Conservation (phyloP, 2,113 vertebrate genomes). For the Irena cyanogastra region DNA sequence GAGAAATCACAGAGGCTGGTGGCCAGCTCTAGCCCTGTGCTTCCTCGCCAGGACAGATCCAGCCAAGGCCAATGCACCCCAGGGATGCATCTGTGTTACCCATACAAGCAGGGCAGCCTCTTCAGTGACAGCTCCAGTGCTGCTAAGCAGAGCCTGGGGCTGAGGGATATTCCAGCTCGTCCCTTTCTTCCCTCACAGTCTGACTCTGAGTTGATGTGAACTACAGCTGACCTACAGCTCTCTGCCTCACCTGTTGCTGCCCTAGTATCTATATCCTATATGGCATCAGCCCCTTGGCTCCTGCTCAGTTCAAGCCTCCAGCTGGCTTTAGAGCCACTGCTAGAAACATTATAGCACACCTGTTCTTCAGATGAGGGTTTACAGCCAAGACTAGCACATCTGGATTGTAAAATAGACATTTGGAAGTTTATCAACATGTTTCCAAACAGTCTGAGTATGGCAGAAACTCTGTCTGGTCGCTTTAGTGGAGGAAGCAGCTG, state of each 20-base stretch:
- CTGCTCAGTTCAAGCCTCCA: conserved; percentile 59
- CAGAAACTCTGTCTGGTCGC: conserved; percentile 47
- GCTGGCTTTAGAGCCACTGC: conserved; percentile 63
- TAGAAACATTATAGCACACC: conserved; percentile 74
- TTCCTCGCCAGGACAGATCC: neutral
- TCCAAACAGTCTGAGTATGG: conserved; percentile 66
- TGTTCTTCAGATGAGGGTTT: conserved; percentile 71
- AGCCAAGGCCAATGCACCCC: neutral
- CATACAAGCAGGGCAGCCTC: neutral
- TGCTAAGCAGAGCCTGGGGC: neutral
- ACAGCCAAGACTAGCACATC: conserved; percentile 73
- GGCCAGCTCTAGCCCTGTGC: neutral
- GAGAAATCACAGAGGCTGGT: neutral
- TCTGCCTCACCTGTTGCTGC: conserved; percentile 16
- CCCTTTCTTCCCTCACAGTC: neutral
- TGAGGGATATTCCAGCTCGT: neutral
- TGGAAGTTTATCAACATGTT: conserved; percentile 68
- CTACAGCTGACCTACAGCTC: conserved; percentile 17
- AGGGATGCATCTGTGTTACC: neutral
- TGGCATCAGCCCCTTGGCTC: conserved; percentile 52
- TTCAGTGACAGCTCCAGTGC: neutral
- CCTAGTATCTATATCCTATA: conserved; percentile 19
- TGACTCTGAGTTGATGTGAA: neutral
- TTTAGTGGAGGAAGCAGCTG: conserved; percentile 66
- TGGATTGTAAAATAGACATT: conserved; percentile 69